Evolutionary conservation across 1,140 invertebrate species (phyloP).

Genomic region (Hirudo medicinalis): DNA sequence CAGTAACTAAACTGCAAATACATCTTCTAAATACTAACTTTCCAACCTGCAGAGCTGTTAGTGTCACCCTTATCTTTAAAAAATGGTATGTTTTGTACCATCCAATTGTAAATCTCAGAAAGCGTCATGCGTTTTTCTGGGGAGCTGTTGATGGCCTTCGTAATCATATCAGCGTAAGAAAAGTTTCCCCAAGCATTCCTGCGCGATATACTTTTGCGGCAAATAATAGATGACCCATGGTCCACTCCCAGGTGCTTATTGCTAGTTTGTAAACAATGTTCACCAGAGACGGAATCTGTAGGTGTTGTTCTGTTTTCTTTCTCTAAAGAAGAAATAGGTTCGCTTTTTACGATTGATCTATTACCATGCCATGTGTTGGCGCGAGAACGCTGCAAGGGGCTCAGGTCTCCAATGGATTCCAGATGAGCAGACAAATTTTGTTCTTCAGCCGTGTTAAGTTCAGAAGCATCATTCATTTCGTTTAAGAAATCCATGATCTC

Average conservation of each 20-base stretch:
- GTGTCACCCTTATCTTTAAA: constrained; percentile 99
- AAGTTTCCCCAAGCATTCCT: constrained; percentile 63
- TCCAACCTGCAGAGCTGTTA: constrained; percentile 99
- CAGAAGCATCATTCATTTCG: not conserved
- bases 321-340: not conserved
- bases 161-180: constrained; percentile 97
- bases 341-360: not conserved
- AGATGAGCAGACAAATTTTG: not conserved
- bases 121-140: constrained; percentile 83
- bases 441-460: not conserved
- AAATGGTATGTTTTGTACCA: constrained; percentile 98
- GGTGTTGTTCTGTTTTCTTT: constrained; percentile 2
- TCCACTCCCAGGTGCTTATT: not conserved
- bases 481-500: constrained; percentile 7
- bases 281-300: not conserved
- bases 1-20: too few relatives aligned
- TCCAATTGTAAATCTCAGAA: constrained; percentile 92
- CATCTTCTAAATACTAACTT: constrained; percentile 47
- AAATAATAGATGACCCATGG: too few relatives aligned
- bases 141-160: constrained; percentile 88
- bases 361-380: constrained; percentile 18
- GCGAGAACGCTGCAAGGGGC: not conserved
- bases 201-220: constrained; percentile 2
- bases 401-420: not conserved
- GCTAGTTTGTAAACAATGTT: not conserved